Percentiles rank a stretch among this genome's conserved stretches.
Conservation (phyloP, 2,113 vertebrate genomes). For the Setophaga petechia region DNA sequence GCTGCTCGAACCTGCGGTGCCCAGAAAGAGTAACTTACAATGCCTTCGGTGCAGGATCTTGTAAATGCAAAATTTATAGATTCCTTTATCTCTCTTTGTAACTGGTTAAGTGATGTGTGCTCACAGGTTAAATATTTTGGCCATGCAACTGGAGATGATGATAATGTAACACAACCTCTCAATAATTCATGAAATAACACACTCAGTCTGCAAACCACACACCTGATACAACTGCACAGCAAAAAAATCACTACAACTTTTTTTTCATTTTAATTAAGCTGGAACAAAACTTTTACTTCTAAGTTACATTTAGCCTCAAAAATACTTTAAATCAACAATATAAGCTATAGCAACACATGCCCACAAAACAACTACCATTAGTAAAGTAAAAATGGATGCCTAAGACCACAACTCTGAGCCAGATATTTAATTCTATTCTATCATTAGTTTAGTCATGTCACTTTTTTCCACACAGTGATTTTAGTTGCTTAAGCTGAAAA, state of each 20-base stretch:
- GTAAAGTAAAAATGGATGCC: not conserved
- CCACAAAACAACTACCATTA: not conserved
- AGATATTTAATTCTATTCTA: not conserved
- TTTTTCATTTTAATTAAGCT: not conserved
- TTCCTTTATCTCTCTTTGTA: constrained; percentile 98
- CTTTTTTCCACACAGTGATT: not conserved
- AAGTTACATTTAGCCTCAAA: not conserved
- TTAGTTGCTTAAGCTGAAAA: not conserved
- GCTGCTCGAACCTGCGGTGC: constrained; percentile 98
- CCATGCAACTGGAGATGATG: not conserved
- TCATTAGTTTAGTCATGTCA: not conserved
- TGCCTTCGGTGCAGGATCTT: constrained; percentile 99
- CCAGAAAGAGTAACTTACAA: constrained; percentile 99
- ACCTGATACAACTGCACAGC: not conserved
- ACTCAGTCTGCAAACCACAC: not conserved
- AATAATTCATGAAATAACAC: not conserved
- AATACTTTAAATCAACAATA: not conserved
- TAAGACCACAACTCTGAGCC: not conserved
- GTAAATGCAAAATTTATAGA: constrained; percentile 99
- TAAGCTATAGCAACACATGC: not conserved
- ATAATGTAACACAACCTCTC: not conserved
- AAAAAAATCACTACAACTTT: not conserved
- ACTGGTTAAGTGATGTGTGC: constrained; percentile 96
- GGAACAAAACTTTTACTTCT: not conserved
- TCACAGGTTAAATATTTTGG: constrained; percentile 17